phyloP scores from a whole-genome alignment of 2,113 vertebrate species.

The Gasterosteus nipponicus region DNA sequence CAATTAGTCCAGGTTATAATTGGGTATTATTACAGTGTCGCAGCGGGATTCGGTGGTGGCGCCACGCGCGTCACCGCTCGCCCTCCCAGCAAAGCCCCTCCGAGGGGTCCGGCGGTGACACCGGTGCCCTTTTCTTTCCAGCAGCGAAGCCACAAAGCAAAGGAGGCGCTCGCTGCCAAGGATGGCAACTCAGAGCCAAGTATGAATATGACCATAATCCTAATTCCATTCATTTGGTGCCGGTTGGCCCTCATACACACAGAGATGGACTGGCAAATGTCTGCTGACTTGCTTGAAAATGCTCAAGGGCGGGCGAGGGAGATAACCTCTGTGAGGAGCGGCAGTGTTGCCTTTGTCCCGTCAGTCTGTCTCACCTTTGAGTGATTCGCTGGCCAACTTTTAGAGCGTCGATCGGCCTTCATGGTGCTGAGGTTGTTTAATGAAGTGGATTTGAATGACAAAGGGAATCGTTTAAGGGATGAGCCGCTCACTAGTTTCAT shows the following conservation, averaged over 20 bases:
- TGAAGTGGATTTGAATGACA: constrained; percentile 73
- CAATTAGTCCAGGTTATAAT: constrained; percentile 82
- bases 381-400: constrained; percentile 65
- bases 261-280: constrained; percentile 59
- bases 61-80: constrained; percentile 59
- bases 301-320: constrained; percentile 65
- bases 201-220: constrained; percentile 70
- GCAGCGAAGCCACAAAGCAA: constrained; percentile 49
- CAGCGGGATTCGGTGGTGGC: constrained; percentile 53
- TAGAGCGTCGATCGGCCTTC: constrained; percentile 62
- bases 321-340: constrained; percentile 70
- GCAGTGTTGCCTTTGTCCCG: constrained; percentile 61
- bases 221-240: constrained; percentile 58
- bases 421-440: constrained; percentile 67
- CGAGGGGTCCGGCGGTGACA: constrained; percentile 56
- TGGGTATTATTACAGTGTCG: constrained; percentile 77
- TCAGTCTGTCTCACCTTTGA: constrained; percentile 69
- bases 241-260: constrained; percentile 6
- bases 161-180: constrained; percentile 54
- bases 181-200: constrained; percentile 53
- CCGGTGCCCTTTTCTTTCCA: constrained; percentile 68
- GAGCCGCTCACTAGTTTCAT: constrained; percentile 57
- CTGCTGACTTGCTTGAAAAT: constrained; percentile 63
- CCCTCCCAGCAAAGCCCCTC: constrained; percentile 54
- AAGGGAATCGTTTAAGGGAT: constrained; percentile 67